Base-by-base conservation (phyloP, 2,113 vertebrate species). In the Rattus norvegicus region DNA sequence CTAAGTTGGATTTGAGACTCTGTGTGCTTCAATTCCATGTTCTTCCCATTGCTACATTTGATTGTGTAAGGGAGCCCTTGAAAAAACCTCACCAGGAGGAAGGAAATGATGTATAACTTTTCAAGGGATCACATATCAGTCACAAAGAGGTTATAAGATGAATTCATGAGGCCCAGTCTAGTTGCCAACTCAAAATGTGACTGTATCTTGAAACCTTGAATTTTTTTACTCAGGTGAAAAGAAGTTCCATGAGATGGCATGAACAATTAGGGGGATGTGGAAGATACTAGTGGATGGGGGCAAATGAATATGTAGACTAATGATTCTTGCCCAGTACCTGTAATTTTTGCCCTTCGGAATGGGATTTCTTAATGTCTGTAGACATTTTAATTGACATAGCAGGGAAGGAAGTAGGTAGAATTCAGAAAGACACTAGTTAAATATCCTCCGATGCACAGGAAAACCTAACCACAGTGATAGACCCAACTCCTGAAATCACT, bases 221-320 rank as follows among this genome's bases (percentile, higher is more conserved):
- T 75, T 93, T 88, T 56, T 63, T 72, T 73, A 80, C 10, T 47
- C 63, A 13, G 20, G 47, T 39, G 72, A 83, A 7, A 39, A 8
- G 2, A 4, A 19, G 65, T 39, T 63, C 30, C 49, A 39, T 47
- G 22, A 94, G 7, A 36, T 36, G 5, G 30, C 6, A 5, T 17
- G 24, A 63, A 43, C 22, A 26, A n/a, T 0, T 84, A 5, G 14
- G 76, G 12, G 10, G 5, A n/a, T 16, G 4, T 1, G 0, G 11
- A 56, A 3, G 26, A 33, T 2, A 47, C 14, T 47, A 49, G 52
- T n/a, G 12, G 6, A 39, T 19, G 2, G 47, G 49, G 85, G 28
- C 3, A 1, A 56, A 39, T 87, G 36, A 3, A 16, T 43, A 26
- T n/a, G 16, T 14, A 9, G 30, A 52, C 17, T 14, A 61, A 95